Evolutionary conservation across 2,888 invertebrate genomes (phyloP).

Genomic region (Erebia aethiops): DNA sequence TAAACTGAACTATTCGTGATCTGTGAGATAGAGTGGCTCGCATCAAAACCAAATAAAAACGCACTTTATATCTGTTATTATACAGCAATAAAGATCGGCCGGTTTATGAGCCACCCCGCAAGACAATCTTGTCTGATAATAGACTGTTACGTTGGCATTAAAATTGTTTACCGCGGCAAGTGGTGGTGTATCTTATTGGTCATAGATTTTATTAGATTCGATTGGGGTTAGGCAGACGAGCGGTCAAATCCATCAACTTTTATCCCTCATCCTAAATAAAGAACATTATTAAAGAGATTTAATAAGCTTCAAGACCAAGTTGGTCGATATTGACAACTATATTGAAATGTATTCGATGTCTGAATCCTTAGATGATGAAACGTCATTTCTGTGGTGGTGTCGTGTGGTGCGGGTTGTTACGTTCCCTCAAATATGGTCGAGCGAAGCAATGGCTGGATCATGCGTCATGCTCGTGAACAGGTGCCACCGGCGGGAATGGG

Average conservation of each 20-base stretch:
- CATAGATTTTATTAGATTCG: conserved; percentile 18
- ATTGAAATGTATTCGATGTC: no score
- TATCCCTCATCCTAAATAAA: neutral
- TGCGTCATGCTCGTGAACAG: no score
- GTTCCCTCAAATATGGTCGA: no score
- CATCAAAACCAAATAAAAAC: conserved; percentile 70
- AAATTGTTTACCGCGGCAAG: conserved; percentile 64
- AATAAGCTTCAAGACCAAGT: no score
- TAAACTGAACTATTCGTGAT: conserved; percentile 63
- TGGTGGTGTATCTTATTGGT: conserved; percentile 31
- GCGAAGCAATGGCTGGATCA: no score
- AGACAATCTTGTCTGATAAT: conserved; percentile 68
- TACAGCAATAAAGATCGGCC: conserved; percentile 67
- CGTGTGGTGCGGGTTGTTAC: no score
- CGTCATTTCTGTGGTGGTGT: no score
- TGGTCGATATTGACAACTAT: no score
- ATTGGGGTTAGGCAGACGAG: neutral
- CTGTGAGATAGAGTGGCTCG: conserved; percentile 69
- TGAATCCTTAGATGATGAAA: no score
- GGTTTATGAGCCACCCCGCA: conserved; percentile 51
- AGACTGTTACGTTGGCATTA: conserved; percentile 59
- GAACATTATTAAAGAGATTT: neutral
- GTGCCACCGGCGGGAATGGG: no score
- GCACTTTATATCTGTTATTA: conserved; percentile 74
- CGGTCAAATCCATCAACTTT: neutral